phyloP scores from a whole-genome alignment of 2,113 vertebrate genomes.

The Chaetorhynchus papuensis region DNA sequence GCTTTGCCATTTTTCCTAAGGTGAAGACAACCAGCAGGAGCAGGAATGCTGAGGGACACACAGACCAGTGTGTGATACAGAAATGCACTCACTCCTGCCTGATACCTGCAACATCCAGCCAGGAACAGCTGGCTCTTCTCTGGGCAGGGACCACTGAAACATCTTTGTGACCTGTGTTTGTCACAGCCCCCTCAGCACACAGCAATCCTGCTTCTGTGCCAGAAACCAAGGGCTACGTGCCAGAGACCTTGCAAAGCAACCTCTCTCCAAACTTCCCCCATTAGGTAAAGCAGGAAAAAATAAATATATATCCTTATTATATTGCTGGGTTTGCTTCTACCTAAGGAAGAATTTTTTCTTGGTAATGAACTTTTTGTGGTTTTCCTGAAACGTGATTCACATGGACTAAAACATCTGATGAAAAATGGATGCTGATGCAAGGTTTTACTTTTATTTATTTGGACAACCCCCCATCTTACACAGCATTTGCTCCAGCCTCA shows the following conservation, averaged over 20 bases:
- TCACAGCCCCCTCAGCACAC: background rate
- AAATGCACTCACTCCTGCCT: background rate
- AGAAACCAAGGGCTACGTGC: background rate
- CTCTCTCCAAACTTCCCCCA: background rate
- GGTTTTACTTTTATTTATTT: background rate
- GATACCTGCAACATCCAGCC: background rate
- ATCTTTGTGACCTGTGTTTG: background rate
- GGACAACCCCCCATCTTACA: background rate
- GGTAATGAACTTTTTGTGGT: background rate
- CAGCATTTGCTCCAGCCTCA: background rate
- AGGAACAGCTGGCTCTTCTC: background rate
- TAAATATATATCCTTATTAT: background rate
- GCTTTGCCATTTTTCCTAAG: background rate
- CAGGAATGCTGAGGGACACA: background rate
- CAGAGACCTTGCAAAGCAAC: rapidly evolving
- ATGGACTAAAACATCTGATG: background rate
- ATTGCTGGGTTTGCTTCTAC: background rate
- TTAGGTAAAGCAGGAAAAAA: background rate
- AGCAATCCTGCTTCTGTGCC: background rate
- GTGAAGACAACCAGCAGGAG: background rate
- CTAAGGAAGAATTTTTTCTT: background rate
- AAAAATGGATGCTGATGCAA: background rate
- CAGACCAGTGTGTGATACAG: background rate
- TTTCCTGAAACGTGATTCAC: background rate
- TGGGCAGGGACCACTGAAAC: background rate